Conservation (phyloP, 2,113 vertebrate genomes). For the Orcinus orca region DNA sequence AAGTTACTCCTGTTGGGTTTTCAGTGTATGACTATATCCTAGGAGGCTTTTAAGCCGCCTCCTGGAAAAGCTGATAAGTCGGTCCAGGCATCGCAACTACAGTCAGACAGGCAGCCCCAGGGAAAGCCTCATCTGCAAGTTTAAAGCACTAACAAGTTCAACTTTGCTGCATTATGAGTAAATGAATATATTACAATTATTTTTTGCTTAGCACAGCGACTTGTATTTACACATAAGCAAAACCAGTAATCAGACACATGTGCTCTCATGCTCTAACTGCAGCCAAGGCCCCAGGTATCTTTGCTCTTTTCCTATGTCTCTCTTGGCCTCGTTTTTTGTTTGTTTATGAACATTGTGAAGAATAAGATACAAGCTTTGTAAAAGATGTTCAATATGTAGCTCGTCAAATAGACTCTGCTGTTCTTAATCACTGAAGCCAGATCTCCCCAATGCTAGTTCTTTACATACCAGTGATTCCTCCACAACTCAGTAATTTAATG, state of each 20-base stretch:
- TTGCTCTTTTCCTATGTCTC: not conserved
- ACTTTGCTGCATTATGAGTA: constrained; percentile 35
- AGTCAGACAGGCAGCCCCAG: constrained; percentile 51
- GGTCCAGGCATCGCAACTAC: constrained; percentile 51
- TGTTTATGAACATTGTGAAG: not conserved
- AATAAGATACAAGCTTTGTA: not conserved
- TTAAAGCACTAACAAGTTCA: constrained; percentile 26
- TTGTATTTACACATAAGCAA: constrained; percentile 47
- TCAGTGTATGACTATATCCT: not conserved
- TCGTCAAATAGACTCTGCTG: not conserved
- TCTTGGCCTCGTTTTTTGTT: not conserved
- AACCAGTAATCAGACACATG: constrained; percentile 20
- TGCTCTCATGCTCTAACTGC: not conserved
- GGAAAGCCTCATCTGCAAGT: constrained; percentile 49
- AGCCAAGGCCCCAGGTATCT: not conserved
- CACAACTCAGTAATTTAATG: not conserved
- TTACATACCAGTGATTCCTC: not conserved
- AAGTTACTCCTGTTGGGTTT: not conserved
- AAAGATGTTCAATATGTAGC: not conserved
- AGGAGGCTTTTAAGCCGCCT: constrained; percentile 4
- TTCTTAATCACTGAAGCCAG: not conserved
- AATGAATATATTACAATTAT: constrained; percentile 57
- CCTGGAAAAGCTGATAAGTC: constrained; percentile 39
- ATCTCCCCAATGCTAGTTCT: not conserved
- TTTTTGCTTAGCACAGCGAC: constrained; percentile 65